phyloP scores from a whole-genome alignment of 2,113 vertebrate species.

The Dicaeum eximium region DNA sequence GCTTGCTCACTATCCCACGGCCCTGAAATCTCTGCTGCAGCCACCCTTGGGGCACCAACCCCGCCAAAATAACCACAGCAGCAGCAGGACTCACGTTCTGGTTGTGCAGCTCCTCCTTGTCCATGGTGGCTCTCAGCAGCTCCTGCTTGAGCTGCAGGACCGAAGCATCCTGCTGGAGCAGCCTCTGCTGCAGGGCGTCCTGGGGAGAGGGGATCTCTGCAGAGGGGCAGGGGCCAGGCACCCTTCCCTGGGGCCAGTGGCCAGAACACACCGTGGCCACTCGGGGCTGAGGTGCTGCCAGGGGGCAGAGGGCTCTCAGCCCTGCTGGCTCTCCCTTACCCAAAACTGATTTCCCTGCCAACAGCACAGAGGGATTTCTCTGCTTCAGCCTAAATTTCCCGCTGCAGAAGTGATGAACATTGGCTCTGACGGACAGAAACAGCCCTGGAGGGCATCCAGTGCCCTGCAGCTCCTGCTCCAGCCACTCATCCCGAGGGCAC shows the following conservation, averaged over 20 bases:
- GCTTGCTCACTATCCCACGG: not conserved
- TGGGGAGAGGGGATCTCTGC: conserved; percentile 43
- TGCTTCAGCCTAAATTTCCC: not conserved
- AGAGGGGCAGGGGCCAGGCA: not conserved
- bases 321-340: not conserved
- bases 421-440: not conserved
- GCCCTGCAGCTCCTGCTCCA: not conserved
- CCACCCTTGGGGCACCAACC: not conserved
- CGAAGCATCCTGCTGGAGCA: conserved; percentile 85
- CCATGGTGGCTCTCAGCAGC: conserved; percentile 86
- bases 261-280: not conserved
- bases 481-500: not conserved
- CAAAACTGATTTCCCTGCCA: not conserved
- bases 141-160: conserved; percentile 97
- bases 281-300: not conserved
- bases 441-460: not conserved
- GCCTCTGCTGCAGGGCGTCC: conserved; percentile 93
- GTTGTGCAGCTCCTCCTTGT: conserved; percentile 87
- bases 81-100: conserved; percentile 83
- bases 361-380: not conserved
- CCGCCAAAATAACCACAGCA: not conserved
- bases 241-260: not conserved
- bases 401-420: rapidly evolving
- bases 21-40: not conserved
- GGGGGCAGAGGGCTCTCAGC: not conserved